Percentiles rank a stretch among this genome's conserved stretches.
These are phyloP conservation scores for Zeus faber DNA, from an alignment of 2,113 vertebrate species.

Conservation along the genomic window DNA sequence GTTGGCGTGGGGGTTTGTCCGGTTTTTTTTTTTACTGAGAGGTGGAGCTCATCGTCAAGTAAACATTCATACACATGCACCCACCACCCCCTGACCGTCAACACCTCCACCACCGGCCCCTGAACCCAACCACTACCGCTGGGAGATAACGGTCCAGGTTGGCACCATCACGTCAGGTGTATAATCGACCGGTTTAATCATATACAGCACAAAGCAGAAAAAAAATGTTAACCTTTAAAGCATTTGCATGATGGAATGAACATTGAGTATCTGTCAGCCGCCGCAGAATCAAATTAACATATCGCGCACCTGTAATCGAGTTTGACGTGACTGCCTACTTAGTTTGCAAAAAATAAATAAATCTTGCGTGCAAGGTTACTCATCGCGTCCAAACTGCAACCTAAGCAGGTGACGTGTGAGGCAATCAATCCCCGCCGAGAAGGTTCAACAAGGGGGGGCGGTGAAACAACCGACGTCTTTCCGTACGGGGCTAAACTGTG, in stretches of 20 bases:
- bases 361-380: conserved; percentile 35
- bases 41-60: no score
- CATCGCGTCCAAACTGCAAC: conserved; percentile 26
- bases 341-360: conserved; percentile 41
- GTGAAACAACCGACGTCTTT: no score
- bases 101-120: not conserved
- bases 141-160: not conserved
- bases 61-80: no score
- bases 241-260: conserved; percentile 47
- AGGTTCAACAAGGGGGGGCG: not conserved
- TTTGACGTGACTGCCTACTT: conserved; percentile 40
- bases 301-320: conserved; percentile 46
- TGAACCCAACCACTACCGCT: not conserved
- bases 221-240: conserved; percentile 44
- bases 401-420: conserved; percentile 18
- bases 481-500: no score
- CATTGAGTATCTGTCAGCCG: conserved; percentile 52
- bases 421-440: conserved; percentile 10
- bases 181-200: conserved; percentile 41
- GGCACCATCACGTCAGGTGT: conserved; percentile 16
- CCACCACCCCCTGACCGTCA: not conserved
- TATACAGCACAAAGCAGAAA: conserved; percentile 36
- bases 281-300: conserved; percentile 49
- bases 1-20: no score
- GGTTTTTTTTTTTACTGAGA: no score